These are phyloP conservation scores for Macrosteles quadrilineatus DNA, from an alignment of 1,140 invertebrate species.

Conservation along the genomic window DNA sequence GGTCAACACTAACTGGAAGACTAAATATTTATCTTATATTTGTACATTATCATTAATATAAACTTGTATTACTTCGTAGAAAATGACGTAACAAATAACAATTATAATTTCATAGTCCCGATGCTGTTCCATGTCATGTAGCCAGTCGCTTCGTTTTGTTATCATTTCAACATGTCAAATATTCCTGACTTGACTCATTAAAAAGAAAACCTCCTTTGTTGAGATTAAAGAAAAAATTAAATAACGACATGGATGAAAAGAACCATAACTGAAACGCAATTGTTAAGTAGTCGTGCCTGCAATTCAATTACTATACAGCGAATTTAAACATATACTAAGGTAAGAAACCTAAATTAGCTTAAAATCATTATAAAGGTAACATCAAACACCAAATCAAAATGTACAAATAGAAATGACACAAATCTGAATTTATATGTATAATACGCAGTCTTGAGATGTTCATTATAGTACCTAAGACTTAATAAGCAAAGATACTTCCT, in stretches of 20 bases:
- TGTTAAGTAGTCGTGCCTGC: too few relatives aligned
- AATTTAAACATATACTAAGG: too few relatives aligned
- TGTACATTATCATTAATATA: conserved; percentile 10
- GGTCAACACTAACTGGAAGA: conserved; percentile 24
- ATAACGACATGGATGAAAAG: too few relatives aligned
- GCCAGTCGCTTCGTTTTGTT: not conserved
- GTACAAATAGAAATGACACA: not conserved
- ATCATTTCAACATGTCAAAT: not conserved
- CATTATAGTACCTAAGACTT: not conserved
- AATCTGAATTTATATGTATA: not conserved
- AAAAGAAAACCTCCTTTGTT: not conserved
- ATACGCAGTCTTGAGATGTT: not conserved
- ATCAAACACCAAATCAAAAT: conserved; percentile 4
- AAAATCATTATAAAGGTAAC: too few relatives aligned
- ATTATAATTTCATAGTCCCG: conserved; percentile 1
- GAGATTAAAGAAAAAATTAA: not conserved
- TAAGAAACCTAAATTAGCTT: too few relatives aligned
- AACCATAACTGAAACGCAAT: too few relatives aligned
- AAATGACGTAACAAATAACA: not conserved
- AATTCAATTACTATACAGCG: too few relatives aligned
- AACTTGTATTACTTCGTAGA: not conserved
- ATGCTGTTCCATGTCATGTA: not conserved
- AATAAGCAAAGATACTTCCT: not conserved
- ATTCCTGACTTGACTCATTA: not conserved
- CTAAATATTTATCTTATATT: conserved; percentile 8